Conservation (phyloP, 1,140 invertebrate species). For the Atta texana region DNA sequence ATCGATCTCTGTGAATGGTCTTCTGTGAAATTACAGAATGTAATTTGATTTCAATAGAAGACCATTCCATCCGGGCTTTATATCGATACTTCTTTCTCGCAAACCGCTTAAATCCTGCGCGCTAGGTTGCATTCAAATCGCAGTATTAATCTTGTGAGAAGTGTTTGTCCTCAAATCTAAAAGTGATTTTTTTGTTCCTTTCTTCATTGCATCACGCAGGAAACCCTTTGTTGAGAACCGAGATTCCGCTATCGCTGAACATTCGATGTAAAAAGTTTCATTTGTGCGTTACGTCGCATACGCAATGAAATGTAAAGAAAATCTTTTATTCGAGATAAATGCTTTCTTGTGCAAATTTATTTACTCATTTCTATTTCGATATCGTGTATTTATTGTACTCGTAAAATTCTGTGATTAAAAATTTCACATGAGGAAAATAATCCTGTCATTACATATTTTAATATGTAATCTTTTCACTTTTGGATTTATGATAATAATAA, state of each 20-base stretch:
- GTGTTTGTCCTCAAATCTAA: slow-evolving; percentile 14
- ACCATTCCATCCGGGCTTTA: not conserved
- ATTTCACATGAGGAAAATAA: not conserved
- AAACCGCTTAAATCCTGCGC: slow-evolving; percentile 39
- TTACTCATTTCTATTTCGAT: not conserved
- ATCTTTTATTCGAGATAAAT: slow-evolving; percentile 45
- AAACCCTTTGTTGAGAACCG: slow-evolving; percentile 43
- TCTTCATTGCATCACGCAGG: not conserved
- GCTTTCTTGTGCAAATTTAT: slow-evolving; percentile 49
- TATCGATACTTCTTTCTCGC: not conserved
- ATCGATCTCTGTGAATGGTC: not conserved
- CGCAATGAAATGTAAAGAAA: slow-evolving; percentile 7
- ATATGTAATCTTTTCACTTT: not conserved
- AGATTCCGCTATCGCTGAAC: slow-evolving; percentile 27
- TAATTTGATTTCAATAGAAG: slow-evolving; percentile 20
- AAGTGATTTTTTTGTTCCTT: slow-evolving; percentile 17
- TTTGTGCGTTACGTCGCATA: not conserved
- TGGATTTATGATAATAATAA: not conserved
- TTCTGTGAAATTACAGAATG: not conserved
- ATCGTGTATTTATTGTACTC: not conserved
- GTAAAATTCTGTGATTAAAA: slow-evolving; percentile 22
- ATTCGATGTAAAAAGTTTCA: slow-evolving; percentile 35
- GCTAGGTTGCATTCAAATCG: not conserved
- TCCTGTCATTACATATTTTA: not conserved
- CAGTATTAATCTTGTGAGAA: slow-evolving; percentile 40